Base-by-base conservation (phyloP, 2,888 invertebrate species). In the Taenaris catops region DNA sequence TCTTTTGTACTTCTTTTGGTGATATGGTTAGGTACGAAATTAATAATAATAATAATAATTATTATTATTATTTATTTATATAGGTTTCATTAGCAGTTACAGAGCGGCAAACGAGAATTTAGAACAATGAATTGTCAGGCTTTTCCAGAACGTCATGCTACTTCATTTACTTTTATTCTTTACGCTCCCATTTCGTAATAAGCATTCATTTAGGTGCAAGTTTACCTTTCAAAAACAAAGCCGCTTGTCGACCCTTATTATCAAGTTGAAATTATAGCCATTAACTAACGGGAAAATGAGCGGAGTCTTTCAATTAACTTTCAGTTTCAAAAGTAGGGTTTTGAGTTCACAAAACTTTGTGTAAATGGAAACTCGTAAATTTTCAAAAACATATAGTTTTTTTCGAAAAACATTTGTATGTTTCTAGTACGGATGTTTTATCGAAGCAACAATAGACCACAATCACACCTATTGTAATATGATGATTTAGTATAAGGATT, bases 241-340 rank as follows among this genome's bases (percentile, higher is more conserved):
- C 65, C 51, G 58, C 64, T 72, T 78, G 75, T 76, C 78, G 67
- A 62, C 79, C 73, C 75, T 75, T 76, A 74, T 81, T 78, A 78
- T 72, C 67, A 74, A 75, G 71, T 80, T 78, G 63, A 74, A 81
- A 81, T 83, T 76, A 74, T 75, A 80, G 73, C 69, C 73, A 71
- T 79, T 75, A 78, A 63, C 63, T 73, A 68, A 73, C 59, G 57
- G 70, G 67, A 70, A 72, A 78, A 74, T 60, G 63, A 71, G 62
- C 58, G 58, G 54, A 49, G 55, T 51, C 57, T 68, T 63, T 67
- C 61, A 68, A 70, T 71, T 74, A 67, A 55, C 59, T 61, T 63
- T 60, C 50, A 59, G 54, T 61, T 63, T 65, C 60, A 53, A 59
- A 58, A 62, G 63, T 63, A 57, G 58, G 63, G 68, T 66, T 74